Base-by-base conservation (phyloP, 2,888 invertebrate species). In the Tinea semifulvella region DNA sequence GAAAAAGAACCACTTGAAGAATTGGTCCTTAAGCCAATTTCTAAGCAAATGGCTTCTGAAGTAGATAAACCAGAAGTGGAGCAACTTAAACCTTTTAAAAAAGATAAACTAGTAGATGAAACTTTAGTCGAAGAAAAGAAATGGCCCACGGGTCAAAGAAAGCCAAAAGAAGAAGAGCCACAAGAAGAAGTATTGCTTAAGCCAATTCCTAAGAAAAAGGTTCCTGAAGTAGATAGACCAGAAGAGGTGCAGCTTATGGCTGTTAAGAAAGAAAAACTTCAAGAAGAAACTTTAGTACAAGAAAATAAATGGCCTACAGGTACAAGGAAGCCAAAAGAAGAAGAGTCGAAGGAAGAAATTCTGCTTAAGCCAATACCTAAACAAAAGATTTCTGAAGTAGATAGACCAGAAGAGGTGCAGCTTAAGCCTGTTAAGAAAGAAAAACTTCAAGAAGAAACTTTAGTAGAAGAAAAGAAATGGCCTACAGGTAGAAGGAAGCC, bases 1-100 rank as follows among this genome's bases (percentile, higher is more conserved):
- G 60, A 66, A 44, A 56, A 64, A 8, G 63, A 65, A 43, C 63
- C 55, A 54, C 68, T 64, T 43, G 83, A 84, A 59, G 71, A 81
- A 47, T 68, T 84, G 0, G 58, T 63, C 17, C 61, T 85, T 0
- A 84, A 85, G 47, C 83, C 84, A 1, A 53, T 73, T 20, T 58
- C 58, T 8, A 62, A 58, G 50, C 51, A 50, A 3, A 56, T 49
- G 16, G 40, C 11, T 7, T 22, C 44, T 1, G 54, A 61, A 36
- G 65, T 71, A 46, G 67, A 72, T 49, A 44, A 55, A 44, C 47
- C 48, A 5, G 48, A 54, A 52, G 52, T 13, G 49, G 56, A 43
- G 2, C 25, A 52, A 43, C 49, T 54, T 18, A 51, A 47, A 47
- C 60, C 51, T 47, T 49, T 51, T 3, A 57, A 53, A n/a, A 52